Percentiles rank a stretch among this genome's conserved stretches.
These are phyloP conservation scores for Poecilia picta DNA, from an alignment of 2,797 vertebrate species.

Conservation along the genomic window DNA sequence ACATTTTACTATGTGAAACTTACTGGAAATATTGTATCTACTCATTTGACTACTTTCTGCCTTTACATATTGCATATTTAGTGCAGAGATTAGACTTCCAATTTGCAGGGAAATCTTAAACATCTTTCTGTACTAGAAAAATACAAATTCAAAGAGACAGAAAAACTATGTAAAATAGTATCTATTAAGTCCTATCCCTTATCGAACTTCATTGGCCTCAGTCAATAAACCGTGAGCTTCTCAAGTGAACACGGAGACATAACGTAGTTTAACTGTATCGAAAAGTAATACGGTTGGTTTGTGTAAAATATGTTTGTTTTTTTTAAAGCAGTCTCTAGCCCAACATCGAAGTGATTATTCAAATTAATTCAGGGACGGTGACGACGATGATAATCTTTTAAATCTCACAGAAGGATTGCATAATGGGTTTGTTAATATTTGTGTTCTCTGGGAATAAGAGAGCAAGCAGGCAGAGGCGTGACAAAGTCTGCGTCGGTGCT, in stretches of 20 bases:
- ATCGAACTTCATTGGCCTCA: slow-evolving; percentile 2
- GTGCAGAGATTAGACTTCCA: slow-evolving; percentile 10
- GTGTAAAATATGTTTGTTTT: background rate
- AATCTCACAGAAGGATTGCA: slow-evolving; percentile 45
- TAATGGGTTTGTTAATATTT: slow-evolving; percentile 53
- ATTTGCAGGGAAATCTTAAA: slow-evolving; percentile 23
- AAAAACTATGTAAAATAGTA: background rate
- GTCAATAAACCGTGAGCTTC: background rate
- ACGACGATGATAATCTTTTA: slow-evolving; percentile 32
- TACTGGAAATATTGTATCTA: background rate
- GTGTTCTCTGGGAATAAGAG: slow-evolving; percentile 49
- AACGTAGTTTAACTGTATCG: background rate
- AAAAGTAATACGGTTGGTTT: background rate
- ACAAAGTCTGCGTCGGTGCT: slow-evolving; percentile 36
- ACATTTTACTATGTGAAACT: background rate
- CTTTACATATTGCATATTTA: slow-evolving; percentile 37
- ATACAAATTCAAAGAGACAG: slow-evolving; percentile 47
- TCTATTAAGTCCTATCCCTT: slow-evolving; percentile 7
- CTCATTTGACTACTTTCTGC: background rate
- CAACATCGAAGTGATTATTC: slow-evolving; percentile 1
- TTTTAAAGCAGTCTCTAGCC: background rate
- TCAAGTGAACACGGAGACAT: slow-evolving; percentile 22
- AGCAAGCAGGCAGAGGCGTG: slow-evolving; percentile 46
- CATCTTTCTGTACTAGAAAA: background rate
- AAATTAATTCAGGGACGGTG: slow-evolving; percentile 10